Base-by-base conservation (phyloP, 2,113 vertebrate genomes). In the Poicephalus gulielmi region DNA sequence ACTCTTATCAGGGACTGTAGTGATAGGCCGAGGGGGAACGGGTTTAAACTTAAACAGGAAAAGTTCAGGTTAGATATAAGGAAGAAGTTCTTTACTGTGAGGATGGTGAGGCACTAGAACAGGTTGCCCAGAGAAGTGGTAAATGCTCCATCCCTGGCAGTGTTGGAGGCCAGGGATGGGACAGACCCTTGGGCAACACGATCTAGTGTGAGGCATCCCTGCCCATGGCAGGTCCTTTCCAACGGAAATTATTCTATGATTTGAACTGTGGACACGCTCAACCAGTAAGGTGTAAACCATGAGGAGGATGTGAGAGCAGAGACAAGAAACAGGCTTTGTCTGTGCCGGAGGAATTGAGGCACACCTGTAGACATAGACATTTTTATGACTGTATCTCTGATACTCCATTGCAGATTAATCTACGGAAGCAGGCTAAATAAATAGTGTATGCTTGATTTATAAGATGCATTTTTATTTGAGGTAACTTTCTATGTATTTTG, bases 191-290 rank as follows among this genome's bases (percentile, higher is more conserved):
- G 33, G 20, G 13, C 2, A 1, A 35, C 57, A 59, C 6, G 22
- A 33, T 59, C 57, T 59, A 59, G 33, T 23, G 31, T 57, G 13
- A 57, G 55, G 31, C 52, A 2, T 30, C 28, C 10, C 17, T 53
- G 52, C 52, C 52, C 28, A 53, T 53, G 52, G 52, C 12, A n/a
- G 33, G 14, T 59, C 9, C 33, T 35, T 24, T 59, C 57, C n/a
- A 59, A 35, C 57, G 13, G 13, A 35, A 59, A 23, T 14, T 35
- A 35, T 35, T 59, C 57, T 24, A 16, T 23, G 57, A 59, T 78
- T 49, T 1, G 6, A 46, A 49, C 19, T 25, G 31, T 1, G 8
- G 27, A 43, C 1, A 1, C 0, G 0, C 17, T 63, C 19, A 68
- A 17, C 9, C 10, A 33, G 22, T 27, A 18, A 78, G 31, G 6